Base-by-base conservation (phyloP, 2,113 vertebrate species). In the Martes martes region DNA sequence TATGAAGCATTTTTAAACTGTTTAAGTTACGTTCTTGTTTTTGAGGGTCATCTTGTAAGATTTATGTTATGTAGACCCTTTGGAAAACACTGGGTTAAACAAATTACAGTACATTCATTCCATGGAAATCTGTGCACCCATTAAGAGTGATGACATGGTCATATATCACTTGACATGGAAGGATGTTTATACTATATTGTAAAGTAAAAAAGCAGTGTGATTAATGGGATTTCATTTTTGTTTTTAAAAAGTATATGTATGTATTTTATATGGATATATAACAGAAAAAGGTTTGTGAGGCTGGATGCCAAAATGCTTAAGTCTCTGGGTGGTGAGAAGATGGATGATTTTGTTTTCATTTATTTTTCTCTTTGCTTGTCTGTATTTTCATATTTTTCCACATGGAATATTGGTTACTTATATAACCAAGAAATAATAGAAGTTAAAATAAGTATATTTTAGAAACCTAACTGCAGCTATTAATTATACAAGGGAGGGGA, bases 341-440 rank as follows among this genome's bases (percentile, higher is more conserved):
- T 82, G 31, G 65, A 96, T 94, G 80, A 81, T 36, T 92, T 92
- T 94, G 36, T 92, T 94, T 96, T 96, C 39, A 85, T 96, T 96
- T 95, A 82, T 50, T 79, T 83, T 87, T 71, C 36, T 50, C 61
- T 95, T 92, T 81, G 61, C 67, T 61, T 91, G 18, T 73, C 42
- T 96, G 24, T 76, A 81, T 65, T 83, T 91, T 95, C 36, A 59
- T 47, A 61, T 93, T 95, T 96, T 93, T 84, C 76, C 33, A 65
- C 36, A 76, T 86, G 45, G 59, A 82, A 21, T 86, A 57, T 67
- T 65, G 91, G 39, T 80, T 93, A 91, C 45, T 95, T 93, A 13
- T 79, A 15, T 74, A 88, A 96, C 93, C n/a, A 33, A 91, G 33
- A 87, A 93, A 65, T 86, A 78, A 95, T 59, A 92, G 6, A 94